Evolutionary conservation across 1,140 invertebrate genomes (phyloP), one percentile per base, ranked within the genome.

Genomic region (Protaetia brevitarsis): DNA sequence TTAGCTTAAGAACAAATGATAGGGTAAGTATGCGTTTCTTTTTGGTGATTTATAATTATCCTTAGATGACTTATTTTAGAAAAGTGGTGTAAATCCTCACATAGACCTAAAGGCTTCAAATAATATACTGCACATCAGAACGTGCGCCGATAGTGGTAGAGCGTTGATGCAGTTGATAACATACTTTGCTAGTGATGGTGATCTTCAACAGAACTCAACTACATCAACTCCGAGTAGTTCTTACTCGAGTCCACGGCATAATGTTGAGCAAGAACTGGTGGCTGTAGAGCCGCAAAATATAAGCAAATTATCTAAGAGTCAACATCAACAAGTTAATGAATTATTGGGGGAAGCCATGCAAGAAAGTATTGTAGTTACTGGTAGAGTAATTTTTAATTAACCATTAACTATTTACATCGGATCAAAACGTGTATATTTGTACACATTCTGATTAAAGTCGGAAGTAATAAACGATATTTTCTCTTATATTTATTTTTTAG

Each of bases 261-360:
- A 80, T 41, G 76, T 78, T 28, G 81, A 84, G 66, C 76, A 79
- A 27, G 68, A 72, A 60, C 67, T 77, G n/a, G 66, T 77, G 10
- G 59, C 2, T 29, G 66, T 75, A 8, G 71, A 76, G 58, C 59
- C 78, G 65, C 82, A 83, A 77, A 80, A 84, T 71, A 82, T 83
- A 31, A 76, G 80, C 69, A 82, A 83, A 70, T 69, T 86, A 28
- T 84, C 82, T 23, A 84, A 86, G 36, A 89, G 85, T 72, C 77
- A 80, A 67, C 76, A 81, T 57, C 79, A 91, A 67, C 84, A 90
- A 63, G 86, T 95, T 0, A 89, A 91, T 72, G 86, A 86, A 72
- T 77, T 95, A 59, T 89, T 96, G 84, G 90, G 87, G 51, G 93
- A 96, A 74, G 93, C 94, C 0, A 91, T 95, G 87, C 84, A 88